Evolutionary conservation across 2,888 invertebrate species (phyloP).

Genomic region (Leucophora obtusa): DNA sequence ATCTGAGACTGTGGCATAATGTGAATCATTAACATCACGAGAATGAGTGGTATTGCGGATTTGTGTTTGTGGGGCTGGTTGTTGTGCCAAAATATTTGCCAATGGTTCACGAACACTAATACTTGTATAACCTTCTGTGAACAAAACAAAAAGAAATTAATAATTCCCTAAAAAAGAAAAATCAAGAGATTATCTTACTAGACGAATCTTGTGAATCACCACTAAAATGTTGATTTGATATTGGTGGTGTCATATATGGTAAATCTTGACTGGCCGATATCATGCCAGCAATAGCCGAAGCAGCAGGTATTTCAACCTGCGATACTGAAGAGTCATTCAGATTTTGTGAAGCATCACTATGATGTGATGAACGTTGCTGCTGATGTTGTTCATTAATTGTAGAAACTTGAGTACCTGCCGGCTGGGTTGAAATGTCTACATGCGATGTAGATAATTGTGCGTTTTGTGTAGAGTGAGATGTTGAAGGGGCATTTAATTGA

Average conservation of each 20-base stretch:
- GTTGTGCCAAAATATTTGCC: slow-evolving; percentile 86
- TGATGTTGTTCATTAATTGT: slow-evolving; percentile 54
- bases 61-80: slow-evolving; percentile 80
- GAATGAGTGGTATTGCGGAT: slow-evolving; percentile 76
- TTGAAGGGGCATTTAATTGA: slow-evolving; percentile 76
- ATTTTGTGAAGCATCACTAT: slow-evolving; percentile 67
- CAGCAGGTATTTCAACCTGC: slow-evolving; percentile 87
- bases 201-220: slow-evolving; percentile 94
- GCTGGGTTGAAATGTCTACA: slow-evolving; percentile 61
- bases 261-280: slow-evolving; percentile 92
- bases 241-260: slow-evolving; percentile 92
- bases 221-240: slow-evolving; percentile 87
- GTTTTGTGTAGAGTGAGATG: slow-evolving; percentile 69
- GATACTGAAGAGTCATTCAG: slow-evolving; percentile 66
- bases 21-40: slow-evolving; percentile 81
- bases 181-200: slow-evolving; percentile 80
- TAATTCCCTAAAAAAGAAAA: background rate
- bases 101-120: slow-evolving; percentile 94
- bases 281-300: slow-evolving; percentile 90
- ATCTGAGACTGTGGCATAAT: slow-evolving; percentile 94
- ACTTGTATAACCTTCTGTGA: slow-evolving; percentile 91
- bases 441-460: slow-evolving; percentile 58
- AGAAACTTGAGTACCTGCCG: slow-evolving; percentile 52
- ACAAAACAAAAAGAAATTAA: slow-evolving; percentile 55
- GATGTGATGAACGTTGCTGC: slow-evolving; percentile 67